Base-by-base conservation (phyloP, 1,140 invertebrate genomes). In the Grapholita molesta region DNA sequence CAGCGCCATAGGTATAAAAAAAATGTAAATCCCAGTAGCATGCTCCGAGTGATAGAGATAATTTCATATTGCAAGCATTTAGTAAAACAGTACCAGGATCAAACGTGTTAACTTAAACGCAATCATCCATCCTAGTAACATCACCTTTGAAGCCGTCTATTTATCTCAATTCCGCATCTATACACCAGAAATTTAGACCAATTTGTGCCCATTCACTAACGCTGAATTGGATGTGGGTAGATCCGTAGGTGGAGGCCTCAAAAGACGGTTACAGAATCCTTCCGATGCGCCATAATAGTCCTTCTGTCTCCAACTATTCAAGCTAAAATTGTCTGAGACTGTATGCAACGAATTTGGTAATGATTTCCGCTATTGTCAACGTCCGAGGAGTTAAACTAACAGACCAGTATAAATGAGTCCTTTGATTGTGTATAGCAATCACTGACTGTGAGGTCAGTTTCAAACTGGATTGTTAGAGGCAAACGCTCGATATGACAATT, bases 161-260 rank as follows among this genome's bases (percentile, higher is more conserved):
- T 48, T 18, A 21, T 48, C 15, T 48, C 18, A 30, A 30, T 30
- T 30, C 18, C 18, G 53, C 11, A 57, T 1, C 9, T 24, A 57
- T 12, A 61, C 25, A 61, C 24, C 55, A 32, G 55, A 61, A 30
- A 61, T 61, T 61, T 61, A 61, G 55, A 25, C 55, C 55, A 61
- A 61, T 61, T 61, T 61, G 55, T 30, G 55, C 9, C 55, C 28
- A 61, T 61, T 61, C 55, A 61, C 55, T 61, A 15, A 25, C 53
- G 55, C 55, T 61, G 55, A 61, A 61, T 61, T 61, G 55, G 55
- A 28, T 61, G 55, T 61, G 55, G 55, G 55, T 28, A 61, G 55
- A 25, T 15, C 30, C 25, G 55, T 61, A 61, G 55, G 55, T 32
- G 55, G 55, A 55, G 53, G 53, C 53, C 55, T 61, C 55, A 61